phyloP scores from a whole-genome alignment of 2,113 vertebrate species.

The Tachysurus fulvidraco region DNA sequence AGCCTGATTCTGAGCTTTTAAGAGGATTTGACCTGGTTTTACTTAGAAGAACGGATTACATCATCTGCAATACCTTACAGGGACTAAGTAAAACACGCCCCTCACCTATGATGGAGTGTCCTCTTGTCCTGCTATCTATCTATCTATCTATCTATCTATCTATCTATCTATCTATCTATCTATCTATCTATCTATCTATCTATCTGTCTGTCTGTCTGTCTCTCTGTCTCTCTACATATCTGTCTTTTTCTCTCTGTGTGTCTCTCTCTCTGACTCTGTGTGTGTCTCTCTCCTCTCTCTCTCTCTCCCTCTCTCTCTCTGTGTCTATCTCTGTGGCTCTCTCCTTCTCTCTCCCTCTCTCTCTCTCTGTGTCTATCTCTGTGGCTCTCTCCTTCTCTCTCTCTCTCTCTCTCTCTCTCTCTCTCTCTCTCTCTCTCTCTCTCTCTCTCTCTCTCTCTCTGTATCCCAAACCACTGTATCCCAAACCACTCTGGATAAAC shows the following conservation, averaged over 20 bases:
- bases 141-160: slow-evolving; percentile 7
- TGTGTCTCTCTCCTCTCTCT: slow-evolving; percentile 19
- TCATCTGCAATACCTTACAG: slow-evolving; percentile 49
- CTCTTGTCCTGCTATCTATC: slow-evolving; percentile 41
- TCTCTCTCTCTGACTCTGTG: not conserved
- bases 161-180: slow-evolving; percentile 3
- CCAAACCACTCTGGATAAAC: not conserved
- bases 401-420: no score
- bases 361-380: not conserved
- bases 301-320: slow-evolving; percentile 1
- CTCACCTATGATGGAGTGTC: slow-evolving; percentile 52
- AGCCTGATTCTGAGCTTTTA: slow-evolving; percentile 20
- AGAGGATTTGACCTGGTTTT: slow-evolving; percentile 13
- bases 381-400: no score
- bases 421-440: not conserved
- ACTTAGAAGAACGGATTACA: slow-evolving; percentile 47
- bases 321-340: no score
- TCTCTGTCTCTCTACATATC: not conserved
- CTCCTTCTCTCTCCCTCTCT: slow-evolving; percentile 18
- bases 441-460: not conserved
- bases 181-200: slow-evolving; percentile 3
- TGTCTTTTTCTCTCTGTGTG: not conserved
- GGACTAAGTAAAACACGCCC: slow-evolving; percentile 51
- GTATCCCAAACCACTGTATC: slow-evolving; percentile 11
- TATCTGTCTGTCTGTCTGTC: slow-evolving; percentile 1